A percentile compares a stretch with the other conserved stretches of the same genome.
phyloP scores from a whole-genome alignment of 2,888 invertebrate species.

The Exocentrus adspersus region DNA sequence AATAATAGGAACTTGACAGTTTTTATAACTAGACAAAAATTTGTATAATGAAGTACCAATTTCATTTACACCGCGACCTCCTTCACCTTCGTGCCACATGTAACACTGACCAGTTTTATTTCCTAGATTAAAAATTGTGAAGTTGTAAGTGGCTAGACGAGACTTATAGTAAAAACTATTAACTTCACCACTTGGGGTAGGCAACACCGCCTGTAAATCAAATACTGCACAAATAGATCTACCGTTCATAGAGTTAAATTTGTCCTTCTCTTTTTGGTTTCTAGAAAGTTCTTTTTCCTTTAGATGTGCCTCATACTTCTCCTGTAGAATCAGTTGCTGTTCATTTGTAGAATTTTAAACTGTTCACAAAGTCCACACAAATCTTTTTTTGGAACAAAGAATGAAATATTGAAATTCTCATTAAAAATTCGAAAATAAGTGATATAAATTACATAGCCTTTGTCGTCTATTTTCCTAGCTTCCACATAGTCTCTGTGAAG shows the following conservation, averaged over 20 bases:
- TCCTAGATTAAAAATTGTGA: background rate
- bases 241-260: background rate
- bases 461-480: conserved; percentile 30
- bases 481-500: conserved; percentile 46
- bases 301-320: conserved; percentile 11
- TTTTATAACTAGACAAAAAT: background rate
- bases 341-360: conserved; percentile 1
- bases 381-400: conserved; percentile 18
- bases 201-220: conserved; percentile 3
- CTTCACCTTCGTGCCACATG: background rate
- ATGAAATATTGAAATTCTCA: conserved; percentile 16
- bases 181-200: background rate
- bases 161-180: conserved; percentile 7
- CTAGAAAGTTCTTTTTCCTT: conserved; percentile 1
- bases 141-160: background rate
- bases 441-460: background rate
- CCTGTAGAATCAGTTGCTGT: background rate
- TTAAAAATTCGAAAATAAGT: conserved; percentile 6
- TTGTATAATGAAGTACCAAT: background rate
- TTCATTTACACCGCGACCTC: background rate
- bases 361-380: conserved; percentile 14
- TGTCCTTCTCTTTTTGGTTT: conserved; percentile 6
- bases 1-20: background rate
- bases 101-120: background rate
- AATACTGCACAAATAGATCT: background rate